A percentile compares a stretch with the other conserved stretches of the same genome.
phyloP scores from a whole-genome alignment of 1,140 invertebrate species.

The Marisa cornuarietis region DNA sequence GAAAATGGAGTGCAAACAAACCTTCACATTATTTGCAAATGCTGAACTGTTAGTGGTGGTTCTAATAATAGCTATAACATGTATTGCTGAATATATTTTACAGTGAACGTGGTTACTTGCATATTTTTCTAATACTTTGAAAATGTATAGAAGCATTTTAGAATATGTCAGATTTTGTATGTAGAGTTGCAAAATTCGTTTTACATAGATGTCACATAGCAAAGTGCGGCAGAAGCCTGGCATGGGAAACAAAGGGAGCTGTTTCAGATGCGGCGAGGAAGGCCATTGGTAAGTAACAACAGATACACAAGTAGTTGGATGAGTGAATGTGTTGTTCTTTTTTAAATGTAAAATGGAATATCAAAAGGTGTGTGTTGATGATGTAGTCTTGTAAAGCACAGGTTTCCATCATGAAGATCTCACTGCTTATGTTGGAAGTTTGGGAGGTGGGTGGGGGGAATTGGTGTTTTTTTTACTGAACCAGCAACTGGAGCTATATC shows the following conservation, averaged over 20 bases:
- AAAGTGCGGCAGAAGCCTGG: slow-evolving; percentile 90
- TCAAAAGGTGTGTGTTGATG: too few relatives aligned
- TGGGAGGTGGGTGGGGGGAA: too few relatives aligned
- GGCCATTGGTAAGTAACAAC: slow-evolving; percentile 81
- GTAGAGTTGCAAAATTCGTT: not conserved
- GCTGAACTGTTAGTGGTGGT: not conserved
- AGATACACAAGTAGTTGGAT: too few relatives aligned
- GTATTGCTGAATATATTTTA: too few relatives aligned
- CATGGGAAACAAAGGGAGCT: slow-evolving; percentile 94
- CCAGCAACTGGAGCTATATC: too few relatives aligned
- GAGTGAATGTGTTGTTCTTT: too few relatives aligned
- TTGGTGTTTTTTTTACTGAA: too few relatives aligned
- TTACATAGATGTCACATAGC: slow-evolving; percentile 85
- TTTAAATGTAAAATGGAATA: too few relatives aligned
- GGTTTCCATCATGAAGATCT: too few relatives aligned
- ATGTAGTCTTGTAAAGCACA: too few relatives aligned
- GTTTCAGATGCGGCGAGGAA: slow-evolving; percentile 90
- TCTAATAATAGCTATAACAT: not conserved
- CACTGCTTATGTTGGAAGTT: too few relatives aligned
- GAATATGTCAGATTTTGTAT: not conserved
- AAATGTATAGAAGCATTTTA: not conserved
- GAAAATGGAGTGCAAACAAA: too few relatives aligned
- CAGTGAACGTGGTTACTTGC: not conserved
- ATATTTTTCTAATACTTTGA: not conserved
- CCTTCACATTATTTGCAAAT: not conserved